phyloP scores from a whole-genome alignment of 2,113 vertebrate species.

The Ctenomys sociabilis region DNA sequence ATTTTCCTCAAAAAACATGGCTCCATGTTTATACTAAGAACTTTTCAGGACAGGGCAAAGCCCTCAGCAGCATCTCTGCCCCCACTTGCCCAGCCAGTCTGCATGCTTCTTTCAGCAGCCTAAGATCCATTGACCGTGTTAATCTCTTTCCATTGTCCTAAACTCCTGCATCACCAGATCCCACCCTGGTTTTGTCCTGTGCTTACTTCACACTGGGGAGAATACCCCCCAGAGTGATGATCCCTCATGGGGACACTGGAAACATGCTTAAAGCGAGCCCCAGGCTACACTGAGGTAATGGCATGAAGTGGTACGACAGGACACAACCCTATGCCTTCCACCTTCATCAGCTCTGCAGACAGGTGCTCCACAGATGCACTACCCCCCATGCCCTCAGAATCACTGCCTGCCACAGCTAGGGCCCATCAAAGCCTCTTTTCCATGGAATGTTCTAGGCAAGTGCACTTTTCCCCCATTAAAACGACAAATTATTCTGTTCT shows the following conservation, averaged over 20 bases:
- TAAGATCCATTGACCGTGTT: rapidly evolving
- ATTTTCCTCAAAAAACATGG: background rate
- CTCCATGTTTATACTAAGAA: background rate
- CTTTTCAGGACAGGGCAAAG: rapidly evolving
- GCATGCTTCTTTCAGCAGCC: background rate
- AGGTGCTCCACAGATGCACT: rapidly evolving
- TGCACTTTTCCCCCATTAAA: background rate
- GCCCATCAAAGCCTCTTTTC: too few relatives aligned
- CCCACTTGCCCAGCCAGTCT: background rate
- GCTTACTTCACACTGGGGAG: rapidly evolving
- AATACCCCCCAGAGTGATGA: background rate
- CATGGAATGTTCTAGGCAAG: rapidly evolving
- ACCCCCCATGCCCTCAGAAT: background rate
- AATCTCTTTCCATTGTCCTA: rapidly evolving
- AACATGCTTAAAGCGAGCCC: rapidly evolving
- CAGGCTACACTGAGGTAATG: rapidly evolving
- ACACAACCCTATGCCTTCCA: rapidly evolving
- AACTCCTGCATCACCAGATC: rapidly evolving
- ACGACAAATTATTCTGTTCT: background rate
- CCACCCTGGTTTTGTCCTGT: background rate
- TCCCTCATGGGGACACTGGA: background rate
- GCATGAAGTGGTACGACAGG: rapidly evolving
- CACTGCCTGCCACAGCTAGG: rapidly evolving
- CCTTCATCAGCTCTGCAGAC: rapidly evolving
- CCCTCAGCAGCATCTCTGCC: background rate